Percentiles rank a stretch among this genome's conserved stretches.
phyloP scores from a whole-genome alignment of 2,888 invertebrate species.

The Pseudanteris insignis region DNA sequence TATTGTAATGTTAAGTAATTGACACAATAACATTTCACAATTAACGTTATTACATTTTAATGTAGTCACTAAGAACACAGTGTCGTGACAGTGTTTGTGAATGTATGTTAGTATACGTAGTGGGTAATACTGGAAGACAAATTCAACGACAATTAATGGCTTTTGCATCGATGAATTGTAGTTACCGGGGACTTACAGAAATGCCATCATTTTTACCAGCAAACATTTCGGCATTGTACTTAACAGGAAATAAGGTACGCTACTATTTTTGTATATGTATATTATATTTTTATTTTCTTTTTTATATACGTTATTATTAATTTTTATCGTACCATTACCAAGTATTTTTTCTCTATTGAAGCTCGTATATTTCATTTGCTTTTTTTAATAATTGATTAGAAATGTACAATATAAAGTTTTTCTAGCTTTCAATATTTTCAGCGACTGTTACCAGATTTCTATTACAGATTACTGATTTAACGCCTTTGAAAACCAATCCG shows the following conservation, averaged over 20 bases:
- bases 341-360: too few relatives aligned
- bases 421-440: too few relatives aligned
- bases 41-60: too few relatives aligned
- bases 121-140: slow-evolving; percentile 65
- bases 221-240: slow-evolving; percentile 73
- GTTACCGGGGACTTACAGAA: slow-evolving; percentile 68
- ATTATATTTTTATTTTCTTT: too few relatives aligned
- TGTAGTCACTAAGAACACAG: slow-evolving; percentile 69
- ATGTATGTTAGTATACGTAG: slow-evolving; percentile 74
- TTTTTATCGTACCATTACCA: too few relatives aligned
- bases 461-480: slow-evolving; percentile 72
- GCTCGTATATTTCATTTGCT: too few relatives aligned
- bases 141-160: slow-evolving; percentile 68
- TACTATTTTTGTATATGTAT: too few relatives aligned
- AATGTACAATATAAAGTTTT: too few relatives aligned
- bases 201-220: slow-evolving; percentile 74
- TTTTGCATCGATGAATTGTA: slow-evolving; percentile 77
- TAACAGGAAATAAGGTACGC: slow-evolving; percentile 77
- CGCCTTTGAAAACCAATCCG: slow-evolving; percentile 73
- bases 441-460: background rate
- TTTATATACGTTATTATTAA: too few relatives aligned
- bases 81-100: slow-evolving; percentile 72
- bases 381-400: too few relatives aligned
- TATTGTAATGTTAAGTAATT: too few relatives aligned
- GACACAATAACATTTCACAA: too few relatives aligned